Conservation (phyloP, 2,797 vertebrate genomes). For the Neostethus bicornis region DNA sequence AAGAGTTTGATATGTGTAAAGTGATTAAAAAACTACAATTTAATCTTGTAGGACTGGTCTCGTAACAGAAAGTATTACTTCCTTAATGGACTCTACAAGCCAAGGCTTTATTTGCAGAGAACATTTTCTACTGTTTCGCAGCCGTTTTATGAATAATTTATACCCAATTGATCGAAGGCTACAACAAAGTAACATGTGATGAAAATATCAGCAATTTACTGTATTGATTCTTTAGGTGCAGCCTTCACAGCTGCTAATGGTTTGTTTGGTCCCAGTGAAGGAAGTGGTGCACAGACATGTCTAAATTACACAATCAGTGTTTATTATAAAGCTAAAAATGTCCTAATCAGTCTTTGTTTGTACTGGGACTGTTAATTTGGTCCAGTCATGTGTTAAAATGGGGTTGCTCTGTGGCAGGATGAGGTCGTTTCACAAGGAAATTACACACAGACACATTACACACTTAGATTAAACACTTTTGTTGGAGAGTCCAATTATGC, state of each 20-base stretch:
- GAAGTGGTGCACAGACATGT: conserved; percentile 1
- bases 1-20: no score
- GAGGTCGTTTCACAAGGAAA: conserved; percentile 6
- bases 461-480: no score
- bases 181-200: conserved; percentile 9
- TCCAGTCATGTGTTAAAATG: not conserved
- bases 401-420: conserved; percentile 4
- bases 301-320: not conserved
- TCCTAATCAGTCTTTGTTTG: not conserved
- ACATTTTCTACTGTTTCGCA: conserved; percentile 12
- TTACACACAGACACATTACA: conserved; percentile 15
- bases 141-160: conserved; percentile 35
- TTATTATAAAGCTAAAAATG: not conserved
- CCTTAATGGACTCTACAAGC: conserved; percentile 36
- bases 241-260: conserved; percentile 1
- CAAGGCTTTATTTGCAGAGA: conserved; percentile 11
- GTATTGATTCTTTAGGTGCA: conserved; percentile 4
- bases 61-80: no score
- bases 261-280: conserved; percentile 14
- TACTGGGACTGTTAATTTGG: not conserved
- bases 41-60: no score
- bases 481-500: conserved; percentile 26
- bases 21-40: no score
- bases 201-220: conserved; percentile 4
- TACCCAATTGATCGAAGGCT: conserved; percentile 14